Evolutionary conservation across 2,797 vertebrate genomes (phyloP), one percentile per base, ranked within the genome.

Genomic region (Gymnoscopelus braueri): DNA sequence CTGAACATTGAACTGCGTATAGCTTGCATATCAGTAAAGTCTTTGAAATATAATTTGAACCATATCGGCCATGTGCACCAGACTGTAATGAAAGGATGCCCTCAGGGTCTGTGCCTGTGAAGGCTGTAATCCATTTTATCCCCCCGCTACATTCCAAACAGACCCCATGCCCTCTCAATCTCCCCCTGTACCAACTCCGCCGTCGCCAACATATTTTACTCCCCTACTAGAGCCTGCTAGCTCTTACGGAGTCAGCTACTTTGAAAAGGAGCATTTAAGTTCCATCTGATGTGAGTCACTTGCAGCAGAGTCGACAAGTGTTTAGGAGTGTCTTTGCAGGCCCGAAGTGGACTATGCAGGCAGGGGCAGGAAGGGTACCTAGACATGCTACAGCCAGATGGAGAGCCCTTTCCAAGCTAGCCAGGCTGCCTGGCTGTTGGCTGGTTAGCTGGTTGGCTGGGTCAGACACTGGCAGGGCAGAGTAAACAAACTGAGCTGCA

Each of bases 401-500:
- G 10, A 69, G 64, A 67, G 65, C 75, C 67, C 73, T 75, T 32
- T n/a, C 78, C 82, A 72, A 63, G 74, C 79, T 35, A 15, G 50
- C 8, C 75, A 47, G 63, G 72, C 63, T 78, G 77, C 69, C 59
- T 12, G 47, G 58, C 50, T 14, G 12, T 15, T 51, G 13, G 50
- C 50, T 51, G 13, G 49, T n/a, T 51, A n/a, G 3, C 12, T 13
- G 49, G 12, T 50, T 9, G 49, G 14, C 49, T 3, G 49, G 49
- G 3, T 35, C 35, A 35, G 72, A 74, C 64, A 54, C 63, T 12
- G 72, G 52, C 73, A 60, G 73, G 68, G 59, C 71, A 81, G 69
- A 75, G 75, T 71, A 84, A 84, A 84, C 82, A 81, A 67, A 78
- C 67, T n/a, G 69, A 81, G 71, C 81, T 7, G 39, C 86, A 80